Evolutionary conservation across 2,888 invertebrate genomes (phyloP).

Genomic region (Oscheius sp.): DNA sequence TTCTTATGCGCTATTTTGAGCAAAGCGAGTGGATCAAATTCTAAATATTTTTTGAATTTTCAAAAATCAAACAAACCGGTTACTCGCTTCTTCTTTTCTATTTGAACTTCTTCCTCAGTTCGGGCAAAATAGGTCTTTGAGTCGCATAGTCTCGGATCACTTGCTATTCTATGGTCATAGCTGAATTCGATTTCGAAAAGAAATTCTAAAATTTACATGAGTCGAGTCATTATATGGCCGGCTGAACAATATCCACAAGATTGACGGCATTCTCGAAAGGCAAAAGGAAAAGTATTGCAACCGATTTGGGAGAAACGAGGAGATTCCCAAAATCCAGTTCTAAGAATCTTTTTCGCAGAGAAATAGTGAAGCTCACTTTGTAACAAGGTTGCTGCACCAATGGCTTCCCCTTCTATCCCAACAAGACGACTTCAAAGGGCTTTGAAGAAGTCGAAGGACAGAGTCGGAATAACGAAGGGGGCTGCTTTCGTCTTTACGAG

Average conservation of each 20-base stretch:
- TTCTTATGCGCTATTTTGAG: slow-evolving; percentile 38
- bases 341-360: slow-evolving; percentile 20
- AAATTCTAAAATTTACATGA: not conserved
- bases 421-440: slow-evolving; percentile 44
- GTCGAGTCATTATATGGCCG: slow-evolving; percentile 24
- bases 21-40: slow-evolving; percentile 54
- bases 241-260: slow-evolving; percentile 65
- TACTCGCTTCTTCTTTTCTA: slow-evolving; percentile 6
- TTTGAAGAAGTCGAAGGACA: slow-evolving; percentile 39
- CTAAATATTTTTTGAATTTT: slow-evolving; percentile 24
- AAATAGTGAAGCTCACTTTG: slow-evolving; percentile 27
- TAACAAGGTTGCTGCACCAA: slow-evolving; percentile 45
- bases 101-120: slow-evolving; percentile 40
- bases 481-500: slow-evolving; percentile 33
- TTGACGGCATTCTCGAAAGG: slow-evolving; percentile 63
- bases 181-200: slow-evolving; percentile 31
- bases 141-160: slow-evolving; percentile 42
- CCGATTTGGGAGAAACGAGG: slow-evolving; percentile 41
- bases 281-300: slow-evolving; percentile 63
- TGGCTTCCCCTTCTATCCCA: slow-evolving; percentile 42
- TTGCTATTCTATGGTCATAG: slow-evolving; percentile 48
- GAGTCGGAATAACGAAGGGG: slow-evolving; percentile 32
- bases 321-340: slow-evolving; percentile 51
- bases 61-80: not conserved
- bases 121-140: slow-evolving; percentile 51